Evolutionary conservation across 2,888 invertebrate species (phyloP).

Genomic region (Xestobium rufovillosum): DNA sequence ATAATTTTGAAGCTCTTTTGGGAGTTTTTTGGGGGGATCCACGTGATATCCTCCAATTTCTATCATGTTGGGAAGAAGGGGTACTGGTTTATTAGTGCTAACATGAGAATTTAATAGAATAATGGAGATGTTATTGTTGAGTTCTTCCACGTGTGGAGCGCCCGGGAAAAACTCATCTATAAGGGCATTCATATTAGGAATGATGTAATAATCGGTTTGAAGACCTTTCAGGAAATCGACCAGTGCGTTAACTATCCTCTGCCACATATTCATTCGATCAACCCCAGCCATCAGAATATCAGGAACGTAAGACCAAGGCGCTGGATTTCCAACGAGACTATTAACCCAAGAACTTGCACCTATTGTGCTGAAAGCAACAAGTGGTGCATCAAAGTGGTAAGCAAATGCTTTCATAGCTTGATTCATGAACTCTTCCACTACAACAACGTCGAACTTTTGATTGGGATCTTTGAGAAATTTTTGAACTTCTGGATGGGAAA

Average conservation of each 20-base stretch:
- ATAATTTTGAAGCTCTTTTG: conserved; percentile 44
- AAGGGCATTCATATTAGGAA: conserved; percentile 23
- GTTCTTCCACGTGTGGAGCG: conserved; percentile 25
- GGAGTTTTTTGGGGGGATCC: conserved; percentile 27
- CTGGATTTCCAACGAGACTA: conserved; percentile 44
- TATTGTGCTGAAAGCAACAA: conserved; percentile 40
- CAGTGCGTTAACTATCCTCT: conserved; percentile 48
- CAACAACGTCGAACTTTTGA: conserved; percentile 37
- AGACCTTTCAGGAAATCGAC: conserved; percentile 1
- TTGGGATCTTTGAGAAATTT: no score
- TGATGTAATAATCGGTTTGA: conserved; percentile 11
- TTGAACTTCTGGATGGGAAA: no score
- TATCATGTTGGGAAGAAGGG: conserved; percentile 49
- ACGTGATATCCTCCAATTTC: conserved; percentile 52
- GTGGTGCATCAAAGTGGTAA: conserved; percentile 33
- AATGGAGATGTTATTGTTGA: conserved; percentile 31
- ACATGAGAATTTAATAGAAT: conserved; percentile 41
- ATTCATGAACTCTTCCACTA: conserved; percentile 43
- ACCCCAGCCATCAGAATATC: conserved; percentile 39
- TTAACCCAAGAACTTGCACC: conserved; percentile 44
- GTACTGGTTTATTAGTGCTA: conserved; percentile 45
- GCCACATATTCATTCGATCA: conserved; percentile 38
- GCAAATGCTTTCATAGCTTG: conserved; percentile 41
- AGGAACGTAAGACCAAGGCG: conserved; percentile 46
- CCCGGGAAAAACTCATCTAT: conserved; percentile 29